These are phyloP conservation scores for Oxygymnocypris stewartii DNA, from an alignment of 2,113 vertebrate species.

Conservation along the genomic window DNA sequence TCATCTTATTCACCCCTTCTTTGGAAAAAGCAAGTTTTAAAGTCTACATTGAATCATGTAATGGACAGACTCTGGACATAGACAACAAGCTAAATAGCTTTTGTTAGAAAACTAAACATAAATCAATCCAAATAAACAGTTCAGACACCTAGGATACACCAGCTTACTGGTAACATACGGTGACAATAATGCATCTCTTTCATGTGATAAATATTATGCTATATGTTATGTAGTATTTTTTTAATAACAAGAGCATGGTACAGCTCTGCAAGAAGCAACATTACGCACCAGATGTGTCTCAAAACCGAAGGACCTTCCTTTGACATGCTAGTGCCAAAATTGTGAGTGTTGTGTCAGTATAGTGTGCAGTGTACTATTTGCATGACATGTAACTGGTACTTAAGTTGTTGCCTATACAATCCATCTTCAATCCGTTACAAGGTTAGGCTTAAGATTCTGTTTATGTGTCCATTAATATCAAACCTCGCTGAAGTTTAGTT, in stretches of 20 bases:
- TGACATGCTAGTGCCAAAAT: neutral
- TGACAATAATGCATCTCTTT: conserved; percentile 25
- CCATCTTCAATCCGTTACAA: neutral
- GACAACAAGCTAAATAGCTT: neutral
- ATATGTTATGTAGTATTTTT: conserved; percentile 19
- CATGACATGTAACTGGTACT: neutral
- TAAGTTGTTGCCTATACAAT: neutral
- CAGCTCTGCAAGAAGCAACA: conserved; percentile 40
- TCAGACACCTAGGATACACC: too few relatives aligned
- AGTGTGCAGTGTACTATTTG: neutral
- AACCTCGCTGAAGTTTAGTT: neutral
- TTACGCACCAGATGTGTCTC: conserved; percentile 35
- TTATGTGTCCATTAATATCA: neutral
- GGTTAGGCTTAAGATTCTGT: neutral
- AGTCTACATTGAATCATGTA: neutral
- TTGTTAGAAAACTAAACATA: neutral
- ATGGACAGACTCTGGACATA: neutral
- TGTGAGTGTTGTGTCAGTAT: neutral
- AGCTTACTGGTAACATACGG: conserved; percentile 12
- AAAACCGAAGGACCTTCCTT: neutral
- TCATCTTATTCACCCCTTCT: neutral
- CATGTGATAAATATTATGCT: conserved; percentile 52
- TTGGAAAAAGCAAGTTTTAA: neutral
- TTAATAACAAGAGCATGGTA: conserved; percentile 23
- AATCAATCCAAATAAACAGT: neutral